Evolutionary conservation across 2,888 invertebrate species (phyloP), one percentile per base, ranked within the genome.

Genomic region (Dasypolia templi): DNA sequence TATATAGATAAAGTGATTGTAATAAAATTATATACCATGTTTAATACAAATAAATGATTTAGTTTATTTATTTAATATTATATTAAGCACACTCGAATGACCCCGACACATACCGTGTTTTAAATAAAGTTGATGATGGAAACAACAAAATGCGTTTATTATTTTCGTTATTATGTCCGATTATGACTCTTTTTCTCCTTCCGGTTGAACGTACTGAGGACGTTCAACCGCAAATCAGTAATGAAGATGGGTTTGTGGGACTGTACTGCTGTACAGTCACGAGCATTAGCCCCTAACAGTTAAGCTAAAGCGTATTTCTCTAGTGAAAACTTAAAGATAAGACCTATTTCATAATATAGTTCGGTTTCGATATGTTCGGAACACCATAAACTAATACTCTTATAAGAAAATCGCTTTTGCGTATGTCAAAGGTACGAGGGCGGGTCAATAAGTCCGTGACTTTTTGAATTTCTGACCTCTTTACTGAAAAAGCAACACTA

Each of bases 51-150:
- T n/a, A n/a, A n/a, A n/a, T n/a, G n/a, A n/a, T n/a, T n/a, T n/a
- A n/a, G n/a, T n/a, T n/a, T n/a, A n/a, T 82, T 4, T 35, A 35
- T 35, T 6, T 35, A 35, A 35, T 39, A 67, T 44, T 19, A 51
- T 62, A n/a, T n/a, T n/a, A n/a, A 63, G 66, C 53, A 58, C 62
- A 53, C 68, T 76, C 66, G 72, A 81, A 68, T 62, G 76, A 44
- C 76, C 72, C 66, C 76, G 26, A 63, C 69, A 81, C 84, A 49
- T 22, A 32, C 26, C 65, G 81, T 80, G 84, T 83, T 67, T n/a
- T 35, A 32, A 83, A 81, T 81, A 81, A 81, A 81, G 42, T 71
- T 79, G 26, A 61, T 53, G 49, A 80, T 71, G 75, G 63, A 83
- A 74, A 39, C 79, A 78, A 42, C 26, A 4, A 17, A n/a, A 66